Conservation (phyloP, 2,113 vertebrate genomes). For the Urocitellus parryii region DNA sequence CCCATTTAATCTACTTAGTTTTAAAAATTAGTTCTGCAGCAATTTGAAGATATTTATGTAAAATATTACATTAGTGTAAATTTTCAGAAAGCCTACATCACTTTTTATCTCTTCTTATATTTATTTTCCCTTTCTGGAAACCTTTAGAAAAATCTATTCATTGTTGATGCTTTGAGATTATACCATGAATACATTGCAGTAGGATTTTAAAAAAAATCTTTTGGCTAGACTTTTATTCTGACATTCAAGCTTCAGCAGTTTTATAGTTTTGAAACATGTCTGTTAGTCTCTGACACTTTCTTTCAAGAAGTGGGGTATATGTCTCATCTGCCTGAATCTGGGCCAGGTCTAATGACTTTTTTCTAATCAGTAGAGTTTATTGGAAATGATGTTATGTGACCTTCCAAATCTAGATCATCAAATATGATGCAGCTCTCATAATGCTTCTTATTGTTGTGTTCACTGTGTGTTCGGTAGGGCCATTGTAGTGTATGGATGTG, state of each 20-base stretch:
- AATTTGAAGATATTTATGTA: neutral
- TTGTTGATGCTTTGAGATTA: constrained; percentile 21
- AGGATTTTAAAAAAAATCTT: neutral
- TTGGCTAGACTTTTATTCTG: neutral
- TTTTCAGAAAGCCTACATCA: neutral
- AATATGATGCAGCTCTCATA: neutral
- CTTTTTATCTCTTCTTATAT: neutral
- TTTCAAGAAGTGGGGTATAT: neutral
- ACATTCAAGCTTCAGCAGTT: neutral
- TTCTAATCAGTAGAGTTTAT: neutral
- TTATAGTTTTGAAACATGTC: neutral
- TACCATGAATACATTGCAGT: neutral
- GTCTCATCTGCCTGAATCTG: neutral
- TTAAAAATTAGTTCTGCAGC: neutral
- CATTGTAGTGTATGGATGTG: neutral
- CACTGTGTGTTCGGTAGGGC: neutral
- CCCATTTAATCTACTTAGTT: neutral
- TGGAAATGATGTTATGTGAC: neutral
- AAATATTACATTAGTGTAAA: neutral
- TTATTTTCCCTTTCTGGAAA: neutral
- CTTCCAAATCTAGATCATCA: neutral
- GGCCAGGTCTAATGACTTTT: neutral
- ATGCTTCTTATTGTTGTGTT: neutral
- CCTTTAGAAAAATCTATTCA: neutral
- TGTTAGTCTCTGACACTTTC: neutral